Evolutionary conservation across 2,113 vertebrate species (phyloP).

Genomic region (Hucho hucho): DNA sequence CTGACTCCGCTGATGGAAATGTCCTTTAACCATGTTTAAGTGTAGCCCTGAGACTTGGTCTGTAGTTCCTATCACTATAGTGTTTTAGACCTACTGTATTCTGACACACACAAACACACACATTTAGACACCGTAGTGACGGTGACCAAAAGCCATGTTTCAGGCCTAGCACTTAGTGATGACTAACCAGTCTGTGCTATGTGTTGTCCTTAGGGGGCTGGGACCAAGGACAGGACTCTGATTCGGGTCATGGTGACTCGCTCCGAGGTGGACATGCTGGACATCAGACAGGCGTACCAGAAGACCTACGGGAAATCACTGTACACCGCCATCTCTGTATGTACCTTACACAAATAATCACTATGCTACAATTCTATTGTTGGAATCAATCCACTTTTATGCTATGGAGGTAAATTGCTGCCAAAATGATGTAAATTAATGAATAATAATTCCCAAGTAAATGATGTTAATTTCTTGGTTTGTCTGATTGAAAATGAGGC

Average conservation of each 20-base stretch:
- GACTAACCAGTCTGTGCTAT: neutral
- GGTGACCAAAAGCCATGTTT: too few relatives aligned
- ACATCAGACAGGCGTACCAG: slow-evolving; percentile 87
- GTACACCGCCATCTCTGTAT: slow-evolving; percentile 87
- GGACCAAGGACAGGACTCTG: slow-evolving; percentile 91
- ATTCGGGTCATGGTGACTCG: slow-evolving; percentile 96
- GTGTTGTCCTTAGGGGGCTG: slow-evolving; percentile 78
- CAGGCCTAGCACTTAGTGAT: too few relatives aligned
- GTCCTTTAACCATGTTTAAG: neutral
- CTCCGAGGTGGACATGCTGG: slow-evolving; percentile 89
- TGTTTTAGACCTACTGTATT: too few relatives aligned
- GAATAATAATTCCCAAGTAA: neutral
- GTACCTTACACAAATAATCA: slow-evolving; percentile 33
- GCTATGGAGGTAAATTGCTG: too few relatives aligned
- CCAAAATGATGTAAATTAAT: too few relatives aligned
- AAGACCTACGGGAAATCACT: slow-evolving; percentile 86
- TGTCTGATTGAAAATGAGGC: neutral
- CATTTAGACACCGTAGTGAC: too few relatives aligned
- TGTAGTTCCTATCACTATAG: too few relatives aligned
- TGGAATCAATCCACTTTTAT: too few relatives aligned
- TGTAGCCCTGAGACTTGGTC: too few relatives aligned
- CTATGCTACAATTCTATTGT: too few relatives aligned
- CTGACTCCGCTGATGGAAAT: neutral
- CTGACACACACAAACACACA: too few relatives aligned
- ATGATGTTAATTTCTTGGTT: neutral